Evolutionary conservation across 2,113 vertebrate genomes (phyloP).

Genomic region (Acrocephalus arundinaceus): DNA sequence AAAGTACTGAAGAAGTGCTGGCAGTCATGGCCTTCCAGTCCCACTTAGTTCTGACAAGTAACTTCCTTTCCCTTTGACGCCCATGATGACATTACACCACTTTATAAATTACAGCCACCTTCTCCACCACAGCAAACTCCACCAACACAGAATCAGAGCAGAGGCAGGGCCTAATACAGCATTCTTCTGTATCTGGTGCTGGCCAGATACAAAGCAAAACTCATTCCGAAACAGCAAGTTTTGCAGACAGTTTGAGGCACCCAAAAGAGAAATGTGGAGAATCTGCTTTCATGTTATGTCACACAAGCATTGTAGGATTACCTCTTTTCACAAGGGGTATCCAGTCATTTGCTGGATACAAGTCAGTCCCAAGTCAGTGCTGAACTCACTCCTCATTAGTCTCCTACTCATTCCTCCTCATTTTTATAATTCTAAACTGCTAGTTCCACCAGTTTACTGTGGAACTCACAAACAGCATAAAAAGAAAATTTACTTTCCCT

Average conservation of each 20-base stretch:
- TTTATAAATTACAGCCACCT: background rate
- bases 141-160: background rate
- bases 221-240: background rate
- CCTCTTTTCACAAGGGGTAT: background rate
- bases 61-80: background rate
- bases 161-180: background rate
- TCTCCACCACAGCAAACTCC: background rate
- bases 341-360: background rate
- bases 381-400: background rate
- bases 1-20: background rate
- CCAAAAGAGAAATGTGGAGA: background rate
- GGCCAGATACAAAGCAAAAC: background rate
- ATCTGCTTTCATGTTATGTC: background rate
- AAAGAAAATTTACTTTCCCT: background rate
- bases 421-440: background rate
- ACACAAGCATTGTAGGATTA: background rate
- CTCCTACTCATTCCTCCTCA: background rate
- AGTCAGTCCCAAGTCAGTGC: background rate
- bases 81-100: background rate
- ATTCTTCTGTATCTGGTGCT: background rate
- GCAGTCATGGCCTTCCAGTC: background rate
- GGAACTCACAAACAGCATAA: background rate
- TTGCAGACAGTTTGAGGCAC: background rate
- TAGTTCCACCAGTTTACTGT: background rate
- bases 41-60: accelerated